Base-by-base conservation (phyloP, 2,888 invertebrate species). In the Orthosia gracilis region DNA sequence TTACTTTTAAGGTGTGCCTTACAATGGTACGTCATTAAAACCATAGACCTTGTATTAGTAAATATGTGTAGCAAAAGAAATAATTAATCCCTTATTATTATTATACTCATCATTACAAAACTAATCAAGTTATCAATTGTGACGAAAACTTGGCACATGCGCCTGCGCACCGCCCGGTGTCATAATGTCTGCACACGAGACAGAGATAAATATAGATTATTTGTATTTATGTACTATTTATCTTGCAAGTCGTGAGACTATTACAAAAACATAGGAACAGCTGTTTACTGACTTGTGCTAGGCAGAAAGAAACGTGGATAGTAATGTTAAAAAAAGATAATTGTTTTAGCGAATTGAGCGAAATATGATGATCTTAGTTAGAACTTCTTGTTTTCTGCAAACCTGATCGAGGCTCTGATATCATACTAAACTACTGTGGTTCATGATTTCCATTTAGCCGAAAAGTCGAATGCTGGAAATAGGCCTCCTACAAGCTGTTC, bases 121-220 rank as follows among this genome's bases (percentile, higher is more conserved):
- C 40, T 58, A 68, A 80, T 84, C 62, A 68, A 74, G 68, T 65
- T 74, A 82, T 74, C 68, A 74, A 62, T 81, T 65, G 75, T 68
- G 54, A 57, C 45, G 65, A 74, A 81, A 80, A 65, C 57, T 80
- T 80, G 80, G 80, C 80, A 74, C 64, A 7, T 40, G 64, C 49
- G 23, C n/a, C 47, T 2, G 40, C 64, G 57, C 67, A 74, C 23
- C 54, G 52, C 52, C 62, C 80, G 64, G 57, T 80, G 84, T 84
- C 82, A 63, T 54, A 64, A 79, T 50, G 76, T 84, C 63, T 84
- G 81, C 75, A 73, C 55, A 75, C 68, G 76, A 84, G 65, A 79
- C 63, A 23, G 26, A 50, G 75, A 50, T 80, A 84, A 80, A 80
- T 84, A 84, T 80, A 84, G 85, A 74, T 65, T 55, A 62, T 84